Evolutionary conservation across 2,888 invertebrate genomes (phyloP).

Genomic region (Byasa hedistus): DNA sequence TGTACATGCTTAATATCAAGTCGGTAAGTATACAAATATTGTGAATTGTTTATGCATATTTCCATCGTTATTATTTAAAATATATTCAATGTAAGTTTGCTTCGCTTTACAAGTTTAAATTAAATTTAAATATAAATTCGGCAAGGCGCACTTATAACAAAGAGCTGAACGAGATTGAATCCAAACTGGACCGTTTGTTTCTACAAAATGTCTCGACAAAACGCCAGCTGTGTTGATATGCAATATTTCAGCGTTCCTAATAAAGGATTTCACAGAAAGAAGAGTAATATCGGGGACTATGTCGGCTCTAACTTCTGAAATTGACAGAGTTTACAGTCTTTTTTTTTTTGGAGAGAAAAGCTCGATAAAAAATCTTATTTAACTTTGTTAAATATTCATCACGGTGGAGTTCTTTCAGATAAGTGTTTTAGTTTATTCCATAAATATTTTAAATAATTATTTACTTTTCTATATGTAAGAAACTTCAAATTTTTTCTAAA

Average conservation of each 20-base stretch:
- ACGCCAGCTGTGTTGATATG: conserved; percentile 59
- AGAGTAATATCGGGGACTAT: conserved; percentile 35
- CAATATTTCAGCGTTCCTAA: conserved; percentile 60
- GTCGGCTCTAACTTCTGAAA: conserved; percentile 30
- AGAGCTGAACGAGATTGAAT: conserved; percentile 42
- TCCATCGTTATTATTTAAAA: no score
- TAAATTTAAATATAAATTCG: not conserved
- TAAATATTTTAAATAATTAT: no score
- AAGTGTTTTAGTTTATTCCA: not conserved
- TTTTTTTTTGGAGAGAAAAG: not conserved
- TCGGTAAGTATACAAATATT: no score
- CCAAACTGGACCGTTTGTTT: conserved; percentile 40
- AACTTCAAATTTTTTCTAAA: no score
- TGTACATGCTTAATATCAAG: no score
- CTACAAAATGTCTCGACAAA: conserved; percentile 38
- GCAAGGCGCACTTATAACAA: conserved; percentile 18
- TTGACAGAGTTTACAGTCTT: conserved; percentile 4
- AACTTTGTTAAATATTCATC: not conserved
- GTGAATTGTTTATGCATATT: no score
- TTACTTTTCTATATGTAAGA: no score
- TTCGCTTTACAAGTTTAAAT: not conserved
- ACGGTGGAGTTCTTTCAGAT: not conserved
- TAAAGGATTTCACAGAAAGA: conserved; percentile 49
- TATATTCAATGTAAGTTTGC: no score
- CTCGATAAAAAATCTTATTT: not conserved